Conservation (phyloP, 2,888 invertebrate genomes). For the Laothoe populi region DNA sequence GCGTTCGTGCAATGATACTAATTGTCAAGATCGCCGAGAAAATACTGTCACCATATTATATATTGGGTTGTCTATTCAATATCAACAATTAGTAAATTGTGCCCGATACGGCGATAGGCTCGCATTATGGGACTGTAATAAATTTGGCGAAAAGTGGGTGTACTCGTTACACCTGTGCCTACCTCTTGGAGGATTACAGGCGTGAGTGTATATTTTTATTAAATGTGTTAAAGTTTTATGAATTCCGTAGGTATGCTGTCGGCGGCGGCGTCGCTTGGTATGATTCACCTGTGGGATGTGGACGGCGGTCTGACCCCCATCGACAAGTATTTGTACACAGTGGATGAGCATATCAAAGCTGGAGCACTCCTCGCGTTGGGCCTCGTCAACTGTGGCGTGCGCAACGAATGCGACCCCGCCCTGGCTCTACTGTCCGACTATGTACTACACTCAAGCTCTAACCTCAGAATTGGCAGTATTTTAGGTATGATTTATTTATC, state of each 20-base stretch:
- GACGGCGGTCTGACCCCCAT: conserved; percentile 99
- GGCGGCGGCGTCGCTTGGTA: conserved; percentile 97
- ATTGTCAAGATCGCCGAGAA: too few relatives aligned
- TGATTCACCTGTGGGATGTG: conserved; percentile 98
- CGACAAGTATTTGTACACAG: conserved; percentile 98
- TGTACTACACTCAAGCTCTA: conserved; percentile 92
- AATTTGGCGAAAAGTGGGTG: too few relatives aligned
- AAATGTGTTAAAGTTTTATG: conserved; percentile 1
- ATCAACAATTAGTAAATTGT: too few relatives aligned
- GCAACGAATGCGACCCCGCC: conserved; percentile 99
- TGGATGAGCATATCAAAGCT: conserved; percentile 98
- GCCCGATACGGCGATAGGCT: too few relatives aligned
- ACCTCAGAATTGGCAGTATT: conserved; percentile 94
- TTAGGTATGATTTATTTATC: conserved; percentile 67
- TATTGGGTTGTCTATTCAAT: too few relatives aligned
- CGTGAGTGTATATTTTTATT: too few relatives aligned
- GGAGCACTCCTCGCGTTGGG: conserved; percentile 98
- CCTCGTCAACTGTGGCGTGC: conserved; percentile 98
- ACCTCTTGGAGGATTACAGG: too few relatives aligned
- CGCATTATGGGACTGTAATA: too few relatives aligned
- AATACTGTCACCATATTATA: too few relatives aligned
- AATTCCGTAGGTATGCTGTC: conserved; percentile 91
- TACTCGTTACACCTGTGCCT: too few relatives aligned
- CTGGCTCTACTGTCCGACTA: conserved; percentile 97
- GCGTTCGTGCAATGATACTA: too few relatives aligned